Conservation (phyloP, 1,140 invertebrate genomes). For the Saccostrea glomerata region DNA sequence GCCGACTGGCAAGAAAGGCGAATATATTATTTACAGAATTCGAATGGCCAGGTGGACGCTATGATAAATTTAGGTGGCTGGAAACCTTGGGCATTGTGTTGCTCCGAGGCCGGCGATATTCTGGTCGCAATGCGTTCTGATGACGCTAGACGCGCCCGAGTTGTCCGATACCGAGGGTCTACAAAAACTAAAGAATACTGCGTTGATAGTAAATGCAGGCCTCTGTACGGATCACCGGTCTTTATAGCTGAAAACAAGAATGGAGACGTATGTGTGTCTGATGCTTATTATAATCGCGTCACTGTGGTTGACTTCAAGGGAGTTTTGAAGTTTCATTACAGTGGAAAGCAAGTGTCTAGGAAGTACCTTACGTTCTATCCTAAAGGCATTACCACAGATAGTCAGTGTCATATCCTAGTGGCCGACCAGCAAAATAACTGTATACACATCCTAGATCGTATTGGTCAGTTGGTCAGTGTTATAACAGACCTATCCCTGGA, state of each 20-base stretch:
- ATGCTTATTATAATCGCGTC: not conserved
- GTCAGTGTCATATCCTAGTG: not conserved
- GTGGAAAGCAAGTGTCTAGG: not conserved
- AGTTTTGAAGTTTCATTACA: not conserved
- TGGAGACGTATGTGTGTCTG: not conserved
- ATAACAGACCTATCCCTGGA: not conserved
- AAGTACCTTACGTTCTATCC: not conserved
- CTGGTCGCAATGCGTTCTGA: slow-evolving; percentile 9
- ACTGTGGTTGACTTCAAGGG: not conserved
- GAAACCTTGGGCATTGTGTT: slow-evolving; percentile 6
- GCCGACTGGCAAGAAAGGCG: slow-evolving; percentile 6
- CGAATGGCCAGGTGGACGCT: not conserved
- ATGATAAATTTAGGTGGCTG: not conserved
- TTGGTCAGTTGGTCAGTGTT: slow-evolving; percentile 15
- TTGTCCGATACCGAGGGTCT: not conserved
- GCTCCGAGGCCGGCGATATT: not conserved
- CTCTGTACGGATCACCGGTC: not conserved
- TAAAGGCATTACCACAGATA: not conserved
- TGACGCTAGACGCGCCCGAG: not conserved
- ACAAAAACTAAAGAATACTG: not conserved
- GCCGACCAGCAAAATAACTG: slow-evolving; percentile 19
- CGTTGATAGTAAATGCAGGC: not conserved
- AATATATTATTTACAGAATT: not conserved
- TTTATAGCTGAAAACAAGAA: not conserved
- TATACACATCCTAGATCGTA: slow-evolving; percentile 8